Percentiles rank a stretch among this genome's conserved stretches.
These are phyloP conservation scores for Carassius gibelio DNA, from an alignment of 2,113 vertebrate genomes.

Conservation along the genomic window DNA sequence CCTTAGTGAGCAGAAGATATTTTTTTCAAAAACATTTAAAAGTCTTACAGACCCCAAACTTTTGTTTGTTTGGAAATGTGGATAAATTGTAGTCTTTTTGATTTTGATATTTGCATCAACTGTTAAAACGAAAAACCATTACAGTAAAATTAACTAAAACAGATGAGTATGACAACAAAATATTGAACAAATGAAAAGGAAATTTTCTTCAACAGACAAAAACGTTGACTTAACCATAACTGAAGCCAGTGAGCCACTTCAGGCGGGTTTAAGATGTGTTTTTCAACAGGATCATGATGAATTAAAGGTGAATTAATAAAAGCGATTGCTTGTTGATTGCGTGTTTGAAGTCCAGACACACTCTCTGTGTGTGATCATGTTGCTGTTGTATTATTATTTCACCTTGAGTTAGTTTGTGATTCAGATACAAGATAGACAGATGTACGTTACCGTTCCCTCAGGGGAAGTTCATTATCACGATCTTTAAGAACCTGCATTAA, in stretches of 20 bases:
- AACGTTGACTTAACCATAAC: too few species aligned
- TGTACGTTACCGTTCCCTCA: background rate
- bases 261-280: background rate
- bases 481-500: slow-evolving; percentile 8
- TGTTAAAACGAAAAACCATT: too few species aligned
- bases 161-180: background rate
- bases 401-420: background rate
- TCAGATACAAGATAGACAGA: background rate
- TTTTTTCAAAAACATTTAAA: background rate
- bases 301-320: background rate
- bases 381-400: background rate
- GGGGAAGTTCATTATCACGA: background rate
- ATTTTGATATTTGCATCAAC: too few species aligned
- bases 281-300: background rate
- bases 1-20: too few species aligned
- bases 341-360: background rate
- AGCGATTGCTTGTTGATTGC: too few species aligned
- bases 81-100: too few species aligned
- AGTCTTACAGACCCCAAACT: background rate
- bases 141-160: too few species aligned
- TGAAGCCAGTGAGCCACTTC: background rate
- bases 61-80: background rate
- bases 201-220: background rate
- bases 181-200: background rate
- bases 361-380: too few species aligned